phyloP scores from a whole-genome alignment of 2,113 vertebrate genomes.

The Nothocercus julius region DNA sequence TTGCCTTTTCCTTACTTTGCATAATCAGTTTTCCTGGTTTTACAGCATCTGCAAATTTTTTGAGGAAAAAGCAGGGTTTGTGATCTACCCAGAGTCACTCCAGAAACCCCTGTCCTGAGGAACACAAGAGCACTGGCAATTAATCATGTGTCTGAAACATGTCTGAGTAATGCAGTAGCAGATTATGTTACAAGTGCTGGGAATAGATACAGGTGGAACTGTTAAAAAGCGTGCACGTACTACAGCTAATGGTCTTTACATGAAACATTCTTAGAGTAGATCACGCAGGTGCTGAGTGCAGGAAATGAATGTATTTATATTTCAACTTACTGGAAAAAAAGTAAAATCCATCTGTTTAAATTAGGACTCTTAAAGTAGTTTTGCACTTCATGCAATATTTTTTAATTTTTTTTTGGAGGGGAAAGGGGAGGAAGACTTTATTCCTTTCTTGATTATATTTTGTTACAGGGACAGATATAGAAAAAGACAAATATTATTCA shows the following conservation, averaged over 20 bases:
- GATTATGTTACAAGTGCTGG: not conserved
- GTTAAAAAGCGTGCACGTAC: not conserved
- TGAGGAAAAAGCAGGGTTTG: not conserved
- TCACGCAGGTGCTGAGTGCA: not conserved
- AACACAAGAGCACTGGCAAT: not conserved
- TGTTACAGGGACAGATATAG: not conserved
- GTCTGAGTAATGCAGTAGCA: not conserved
- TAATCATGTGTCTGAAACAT: not conserved
- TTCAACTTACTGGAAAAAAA: not conserved
- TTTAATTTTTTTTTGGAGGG: not conserved
- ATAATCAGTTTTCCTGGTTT: not conserved
- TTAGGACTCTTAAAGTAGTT: not conserved
- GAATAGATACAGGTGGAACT: not conserved
- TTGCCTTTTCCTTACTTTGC: not conserved
- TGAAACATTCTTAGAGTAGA: not conserved
- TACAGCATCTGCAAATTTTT: not conserved
- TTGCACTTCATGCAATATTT: not conserved
- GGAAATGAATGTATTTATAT: rapidly evolving
- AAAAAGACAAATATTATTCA: not conserved
- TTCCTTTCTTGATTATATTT: not conserved
- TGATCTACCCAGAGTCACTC: not conserved
- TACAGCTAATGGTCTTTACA: not conserved
- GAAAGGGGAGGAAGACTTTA: not conserved
- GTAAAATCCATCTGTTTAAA: not conserved
- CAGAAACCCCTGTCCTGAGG: not conserved